These are phyloP conservation scores for Iphiclides podalirius DNA, from an alignment of 2,888 invertebrate species.

Conservation along the genomic window DNA sequence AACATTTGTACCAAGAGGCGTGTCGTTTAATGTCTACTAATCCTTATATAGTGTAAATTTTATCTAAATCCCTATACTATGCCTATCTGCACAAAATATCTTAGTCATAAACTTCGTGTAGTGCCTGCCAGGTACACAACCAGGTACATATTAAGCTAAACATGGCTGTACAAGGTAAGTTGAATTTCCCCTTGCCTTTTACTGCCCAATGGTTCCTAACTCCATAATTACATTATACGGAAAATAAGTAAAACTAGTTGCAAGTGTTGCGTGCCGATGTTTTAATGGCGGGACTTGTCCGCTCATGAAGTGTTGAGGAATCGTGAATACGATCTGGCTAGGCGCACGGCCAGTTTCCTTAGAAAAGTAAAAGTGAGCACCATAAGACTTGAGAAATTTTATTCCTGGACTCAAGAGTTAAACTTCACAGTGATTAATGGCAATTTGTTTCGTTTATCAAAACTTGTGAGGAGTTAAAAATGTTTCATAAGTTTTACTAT, in stretches of 20 bases:
- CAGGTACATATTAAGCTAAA: constrained; percentile 19
- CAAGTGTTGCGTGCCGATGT: constrained; percentile 35
- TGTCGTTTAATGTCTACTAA: no score
- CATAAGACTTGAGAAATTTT: constrained; percentile 12
- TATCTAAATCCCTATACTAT: neutral
- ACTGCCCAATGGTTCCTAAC: constrained; percentile 37
- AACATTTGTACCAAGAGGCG: no score
- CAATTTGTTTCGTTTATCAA: no score
- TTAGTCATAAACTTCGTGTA: constrained; percentile 11
- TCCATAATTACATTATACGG: constrained; percentile 52
- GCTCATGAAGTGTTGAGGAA: constrained; percentile 39
- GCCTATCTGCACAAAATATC: neutral
- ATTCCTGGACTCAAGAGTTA: no score
- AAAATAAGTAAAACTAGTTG: constrained; percentile 54
- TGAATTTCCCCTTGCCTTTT: constrained; percentile 30
- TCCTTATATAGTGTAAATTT: no score
- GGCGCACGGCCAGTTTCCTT: constrained; percentile 36
- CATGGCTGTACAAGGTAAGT: constrained; percentile 29
- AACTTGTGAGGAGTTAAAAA: no score
- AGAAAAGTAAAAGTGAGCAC: constrained; percentile 52
- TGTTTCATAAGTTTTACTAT: no score
- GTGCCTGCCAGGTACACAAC: constrained; percentile 9
- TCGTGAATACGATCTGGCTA: constrained; percentile 30
- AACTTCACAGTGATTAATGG: no score
- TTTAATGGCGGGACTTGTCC: constrained; percentile 36